Evolutionary conservation across 2,113 vertebrate species (phyloP).

Genomic region (Mirza zaza): DNA sequence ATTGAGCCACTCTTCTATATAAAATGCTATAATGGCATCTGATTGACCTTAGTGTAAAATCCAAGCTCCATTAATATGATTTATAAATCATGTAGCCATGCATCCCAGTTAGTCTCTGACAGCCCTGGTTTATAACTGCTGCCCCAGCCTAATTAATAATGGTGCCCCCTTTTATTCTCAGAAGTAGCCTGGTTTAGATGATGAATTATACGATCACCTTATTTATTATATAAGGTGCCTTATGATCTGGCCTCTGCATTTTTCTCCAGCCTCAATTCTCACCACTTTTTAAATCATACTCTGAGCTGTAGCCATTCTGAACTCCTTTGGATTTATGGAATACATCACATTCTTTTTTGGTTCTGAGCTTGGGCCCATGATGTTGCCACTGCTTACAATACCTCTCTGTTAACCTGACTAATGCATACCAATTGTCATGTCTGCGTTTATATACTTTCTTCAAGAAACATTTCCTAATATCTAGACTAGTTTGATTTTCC

Average conservation of each 20-base stretch:
- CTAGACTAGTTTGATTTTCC: background rate
- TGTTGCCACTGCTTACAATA: background rate
- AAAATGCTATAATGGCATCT: background rate
- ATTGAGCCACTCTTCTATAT: background rate
- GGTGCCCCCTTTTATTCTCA: conserved; percentile 2
- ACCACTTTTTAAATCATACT: conserved; percentile 29
- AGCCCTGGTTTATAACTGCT: background rate
- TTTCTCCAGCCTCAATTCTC: background rate
- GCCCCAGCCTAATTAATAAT: conserved; percentile 16
- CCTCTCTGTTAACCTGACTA: background rate
- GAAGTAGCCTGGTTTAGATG: background rate
- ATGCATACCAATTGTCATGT: background rate
- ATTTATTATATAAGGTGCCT: conserved; percentile 6
- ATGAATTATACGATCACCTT: background rate
- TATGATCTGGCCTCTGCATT: background rate
- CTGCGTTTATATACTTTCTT: background rate
- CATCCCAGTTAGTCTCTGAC: background rate
- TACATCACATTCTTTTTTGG: background rate
- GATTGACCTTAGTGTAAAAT: conserved; percentile 24
- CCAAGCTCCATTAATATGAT: background rate
- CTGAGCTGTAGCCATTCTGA: background rate
- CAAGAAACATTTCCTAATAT: background rate
- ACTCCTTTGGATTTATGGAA: background rate
- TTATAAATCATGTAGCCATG: background rate
- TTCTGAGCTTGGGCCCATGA: background rate